phyloP scores from a whole-genome alignment of 2,888 invertebrate species.

The Silvanus unidentatus region DNA sequence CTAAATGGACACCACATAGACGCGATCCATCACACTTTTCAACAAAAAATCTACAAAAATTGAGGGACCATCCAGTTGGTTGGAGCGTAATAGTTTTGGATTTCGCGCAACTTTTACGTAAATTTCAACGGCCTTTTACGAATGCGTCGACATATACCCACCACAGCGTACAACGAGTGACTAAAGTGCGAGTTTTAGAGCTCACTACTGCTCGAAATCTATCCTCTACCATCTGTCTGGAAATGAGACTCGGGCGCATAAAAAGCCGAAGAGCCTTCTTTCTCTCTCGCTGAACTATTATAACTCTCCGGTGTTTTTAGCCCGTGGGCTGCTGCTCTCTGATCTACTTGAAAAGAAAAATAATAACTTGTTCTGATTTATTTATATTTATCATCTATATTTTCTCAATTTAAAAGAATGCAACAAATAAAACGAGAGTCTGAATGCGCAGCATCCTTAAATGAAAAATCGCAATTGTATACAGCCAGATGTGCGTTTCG shows the following conservation, averaged over 20 bases:
- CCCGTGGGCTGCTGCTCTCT: constrained; percentile 24
- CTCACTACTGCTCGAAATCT: background rate
- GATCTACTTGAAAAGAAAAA: constrained; percentile 33
- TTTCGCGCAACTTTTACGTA: too few species aligned
- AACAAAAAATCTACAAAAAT: too few species aligned
- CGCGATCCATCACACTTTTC: too few species aligned
- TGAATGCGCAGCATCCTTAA: too few species aligned
- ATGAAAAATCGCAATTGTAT: too few species aligned
- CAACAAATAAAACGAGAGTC: too few species aligned
- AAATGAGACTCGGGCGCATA: constrained; percentile 14
- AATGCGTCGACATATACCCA: too few species aligned
- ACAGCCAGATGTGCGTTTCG: too few species aligned
- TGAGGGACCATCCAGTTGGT: too few species aligned
- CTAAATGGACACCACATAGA: too few species aligned
- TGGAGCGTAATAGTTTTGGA: too few species aligned
- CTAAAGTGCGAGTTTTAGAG: constrained; percentile 12
- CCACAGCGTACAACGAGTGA: constrained; percentile 5
- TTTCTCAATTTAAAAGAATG: background rate
- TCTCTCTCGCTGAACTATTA: background rate
- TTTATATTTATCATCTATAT: constrained; percentile 32
- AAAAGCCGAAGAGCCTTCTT: background rate
- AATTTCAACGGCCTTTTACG: too few species aligned
- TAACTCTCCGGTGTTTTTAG: constrained; percentile 13
- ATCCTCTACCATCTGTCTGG: constrained; percentile 20
- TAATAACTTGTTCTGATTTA: constrained; percentile 38